Evolutionary conservation across 1,140 invertebrate species (phyloP).

Genomic region (Solenopsis invicta): DNA sequence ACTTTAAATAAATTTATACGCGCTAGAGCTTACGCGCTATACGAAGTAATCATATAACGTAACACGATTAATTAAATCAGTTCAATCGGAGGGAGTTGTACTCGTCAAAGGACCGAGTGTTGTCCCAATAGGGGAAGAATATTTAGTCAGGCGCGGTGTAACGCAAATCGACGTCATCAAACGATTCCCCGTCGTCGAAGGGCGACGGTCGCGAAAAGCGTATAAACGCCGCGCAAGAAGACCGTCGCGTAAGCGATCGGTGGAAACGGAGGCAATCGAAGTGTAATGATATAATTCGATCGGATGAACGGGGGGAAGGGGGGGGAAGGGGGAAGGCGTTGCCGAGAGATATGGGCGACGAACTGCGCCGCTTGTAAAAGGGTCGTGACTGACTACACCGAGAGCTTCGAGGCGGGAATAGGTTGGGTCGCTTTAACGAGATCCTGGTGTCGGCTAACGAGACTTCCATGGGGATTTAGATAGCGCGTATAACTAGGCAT

Average conservation of each 20-base stretch:
- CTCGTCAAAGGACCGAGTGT: not conserved
- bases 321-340: not conserved
- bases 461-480: conserved; percentile 74
- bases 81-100: not conserved
- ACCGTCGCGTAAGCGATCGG: conserved; percentile 22
- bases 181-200: not conserved
- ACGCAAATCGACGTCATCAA: conserved; percentile 14
- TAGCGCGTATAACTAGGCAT: conserved; percentile 63
- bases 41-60: not conserved
- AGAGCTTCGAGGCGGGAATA: conserved; percentile 46
- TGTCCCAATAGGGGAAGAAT: not conserved
- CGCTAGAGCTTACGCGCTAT: not conserved
- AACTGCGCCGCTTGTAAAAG: conserved; percentile 33
- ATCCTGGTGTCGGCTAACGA: conserved; percentile 69
- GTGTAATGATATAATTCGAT: conserved; percentile 68
- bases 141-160: conserved; percentile 12
- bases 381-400: conserved; percentile 4
- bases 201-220: not conserved
- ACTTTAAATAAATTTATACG: not conserved
- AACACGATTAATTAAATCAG: not conserved
- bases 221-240: not conserved
- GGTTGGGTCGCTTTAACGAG: conserved; percentile 71
- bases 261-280: conserved; percentile 44
- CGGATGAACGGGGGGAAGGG: conserved; percentile 10
- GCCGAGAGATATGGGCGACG: conserved; percentile 43